Evolutionary conservation across 2,113 vertebrate genomes (phyloP).

Genomic region (Gadus chalcogrammus): DNA sequence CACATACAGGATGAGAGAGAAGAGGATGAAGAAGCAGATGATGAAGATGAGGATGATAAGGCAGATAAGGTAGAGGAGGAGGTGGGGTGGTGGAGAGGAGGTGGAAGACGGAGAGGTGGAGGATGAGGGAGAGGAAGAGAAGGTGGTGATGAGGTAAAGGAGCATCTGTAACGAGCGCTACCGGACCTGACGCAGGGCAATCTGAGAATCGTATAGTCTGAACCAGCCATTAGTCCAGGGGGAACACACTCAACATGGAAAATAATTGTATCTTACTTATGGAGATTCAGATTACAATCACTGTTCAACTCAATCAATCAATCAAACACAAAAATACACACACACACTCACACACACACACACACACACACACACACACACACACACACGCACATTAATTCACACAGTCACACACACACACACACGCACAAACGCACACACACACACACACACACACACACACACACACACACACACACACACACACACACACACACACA

Average conservation of each 20-base stretch:
- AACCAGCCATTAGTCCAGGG: no score
- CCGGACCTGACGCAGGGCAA: no score
- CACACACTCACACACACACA: not conserved
- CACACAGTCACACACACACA: no score
- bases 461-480: slow-evolving; percentile 1
- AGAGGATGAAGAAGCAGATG: slow-evolving; percentile 33
- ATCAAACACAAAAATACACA: not conserved
- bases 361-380: not conserved
- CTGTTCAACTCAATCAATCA: slow-evolving; percentile 43
- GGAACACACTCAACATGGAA: slow-evolving; percentile 28
- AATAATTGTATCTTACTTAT: slow-evolving; percentile 41
- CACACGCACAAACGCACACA: not conserved
- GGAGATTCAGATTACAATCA: slow-evolving; percentile 47
- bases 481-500: not conserved
- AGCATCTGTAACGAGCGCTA: no score
- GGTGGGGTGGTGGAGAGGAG: no score
- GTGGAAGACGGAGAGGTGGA: no score
- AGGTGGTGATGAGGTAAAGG: no score
- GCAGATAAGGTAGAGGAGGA: no score
- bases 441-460: slow-evolving; percentile 1
- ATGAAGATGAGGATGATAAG: not conserved
- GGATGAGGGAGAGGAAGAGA: no score
- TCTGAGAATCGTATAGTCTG: no score
- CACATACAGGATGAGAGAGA: slow-evolving; percentile 3
- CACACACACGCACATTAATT: not conserved